Base-by-base conservation (phyloP, 53 echinoderm and acorn worm species). In the Echinometra lucunter region DNA sequence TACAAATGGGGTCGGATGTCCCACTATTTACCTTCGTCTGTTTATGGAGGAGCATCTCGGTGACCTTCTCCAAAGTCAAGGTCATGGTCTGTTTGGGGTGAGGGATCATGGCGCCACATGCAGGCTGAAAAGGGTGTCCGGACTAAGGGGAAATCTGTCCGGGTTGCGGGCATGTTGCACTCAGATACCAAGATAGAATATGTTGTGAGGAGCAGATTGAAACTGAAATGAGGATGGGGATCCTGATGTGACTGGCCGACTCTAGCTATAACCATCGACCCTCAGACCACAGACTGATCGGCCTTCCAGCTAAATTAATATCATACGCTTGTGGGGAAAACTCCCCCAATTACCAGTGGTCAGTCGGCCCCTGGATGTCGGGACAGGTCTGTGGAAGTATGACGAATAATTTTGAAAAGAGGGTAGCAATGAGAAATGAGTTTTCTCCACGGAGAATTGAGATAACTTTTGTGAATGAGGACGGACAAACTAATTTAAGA, bases 11-110 rank as follows among this genome's bases (percentile, higher is more conserved):
- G 57, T 34, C 49, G 93, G 81, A 75, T 93, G 93, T 75, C 37
- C 80, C 44, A 16, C 74, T 72, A 92, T 92, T 72, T 72, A 27
- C 63, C 78, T 15, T 28, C 72, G 44, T 40, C 69, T 92, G 92
- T 92, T 92, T 45, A 92, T 45, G 23, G 74, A 92, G 45, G 92
- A 92, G 92, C 92, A 92, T 70, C 92, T 32, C 90, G 35, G 23
- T 70, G 92, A 92, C 92, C 92, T 92, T 70, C 72, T 44, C 69
- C 78, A 80, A 75, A 80, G 93, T 93, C 93, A 93, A 93, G 93
- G 93, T 93, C 58, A 80, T 37, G 49, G 78, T 56, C 27, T 81
- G 93, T 93, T 93, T 93, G 42, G 80, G 78, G 53, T 35, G 30
- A 34, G 57, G 81, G 81, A 93, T 57, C 80, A 57, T 93, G 81